A percentile compares a stretch with the other conserved stretches of the same genome.
phyloP scores from a whole-genome alignment of 2,797 vertebrate genomes.

The Eulemur albifrons region DNA sequence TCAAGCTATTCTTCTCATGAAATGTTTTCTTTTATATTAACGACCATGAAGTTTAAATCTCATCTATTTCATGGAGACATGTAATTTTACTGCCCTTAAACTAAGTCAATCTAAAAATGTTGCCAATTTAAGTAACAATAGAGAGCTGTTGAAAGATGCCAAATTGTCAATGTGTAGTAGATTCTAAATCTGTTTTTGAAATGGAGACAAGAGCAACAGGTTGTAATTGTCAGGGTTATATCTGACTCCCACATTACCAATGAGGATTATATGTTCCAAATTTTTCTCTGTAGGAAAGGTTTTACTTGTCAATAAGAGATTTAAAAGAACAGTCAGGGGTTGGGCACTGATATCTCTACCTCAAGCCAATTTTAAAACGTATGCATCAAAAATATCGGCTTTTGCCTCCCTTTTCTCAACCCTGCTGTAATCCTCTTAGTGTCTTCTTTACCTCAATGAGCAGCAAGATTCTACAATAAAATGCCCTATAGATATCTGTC shows the following conservation, averaged over 20 bases:
- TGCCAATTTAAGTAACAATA: conserved; percentile 60
- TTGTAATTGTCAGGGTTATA: conserved; percentile 82
- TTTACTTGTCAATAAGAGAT: conserved; percentile 82
- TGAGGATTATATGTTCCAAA: conserved; percentile 80
- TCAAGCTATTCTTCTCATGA: not conserved
- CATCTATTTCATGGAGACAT: conserved; percentile 14
- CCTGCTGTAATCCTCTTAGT: conserved; percentile 84
- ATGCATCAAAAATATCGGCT: conserved; percentile 67
- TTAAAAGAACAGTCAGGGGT: conserved; percentile 81
- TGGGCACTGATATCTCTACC: conserved; percentile 79
- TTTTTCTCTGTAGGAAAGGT: conserved; percentile 84
- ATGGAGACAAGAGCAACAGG: conserved; percentile 84
- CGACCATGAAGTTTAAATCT: conserved; percentile 55
- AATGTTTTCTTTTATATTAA: conserved; percentile 35
- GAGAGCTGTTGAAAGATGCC: conserved; percentile 28
- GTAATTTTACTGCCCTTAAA: conserved; percentile 48
- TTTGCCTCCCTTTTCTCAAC: conserved; percentile 62
- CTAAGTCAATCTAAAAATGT: conserved; percentile 26
- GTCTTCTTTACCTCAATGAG: conserved; percentile 73
- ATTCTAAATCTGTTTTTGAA: conserved; percentile 63
- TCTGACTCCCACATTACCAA: conserved; percentile 74
- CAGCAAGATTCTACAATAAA: conserved; percentile 69
- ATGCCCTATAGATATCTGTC: conserved; percentile 40
- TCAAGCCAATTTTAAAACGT: conserved; percentile 74
- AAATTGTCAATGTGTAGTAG: conserved; percentile 44